A percentile compares a stretch with the other conserved stretches of the same genome.
Conservation (phyloP, 1,140 invertebrate species). For the Goniozus legneri region DNA sequence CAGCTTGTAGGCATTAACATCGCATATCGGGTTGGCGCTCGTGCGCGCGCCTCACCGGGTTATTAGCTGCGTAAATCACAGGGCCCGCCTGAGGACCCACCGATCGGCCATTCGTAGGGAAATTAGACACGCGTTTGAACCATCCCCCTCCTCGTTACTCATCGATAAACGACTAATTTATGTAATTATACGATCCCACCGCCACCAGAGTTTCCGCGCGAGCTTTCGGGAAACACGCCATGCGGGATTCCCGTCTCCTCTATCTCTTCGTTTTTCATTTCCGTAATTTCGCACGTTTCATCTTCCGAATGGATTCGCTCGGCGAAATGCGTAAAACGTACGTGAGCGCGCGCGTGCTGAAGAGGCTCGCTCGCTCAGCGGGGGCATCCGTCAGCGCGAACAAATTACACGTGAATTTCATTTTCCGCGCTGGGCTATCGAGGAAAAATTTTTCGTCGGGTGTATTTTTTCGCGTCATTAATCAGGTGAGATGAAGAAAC, state of each 20-base stretch:
- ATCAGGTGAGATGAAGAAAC: too few species aligned
- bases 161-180: slow-evolving; percentile 31
- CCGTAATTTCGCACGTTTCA: slow-evolving; percentile 13
- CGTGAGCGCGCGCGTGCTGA: slow-evolving; percentile 6
- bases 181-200: slow-evolving; percentile 44
- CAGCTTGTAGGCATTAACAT: slow-evolving; percentile 33
- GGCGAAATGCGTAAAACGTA: slow-evolving; percentile 12
- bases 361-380: slow-evolving; percentile 8
- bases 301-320: slow-evolving; percentile 6
- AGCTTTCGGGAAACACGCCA: too few species aligned
- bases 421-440: too few species aligned
- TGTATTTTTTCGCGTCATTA: too few species aligned
- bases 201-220: too few species aligned
- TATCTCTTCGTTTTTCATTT: too few species aligned
- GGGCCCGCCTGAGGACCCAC: slow-evolving; percentile 27
- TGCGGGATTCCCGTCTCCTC: too few species aligned
- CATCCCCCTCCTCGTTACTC: slow-evolving; percentile 7
- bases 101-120: slow-evolving; percentile 39
- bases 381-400: background rate
- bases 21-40: slow-evolving; percentile 10
- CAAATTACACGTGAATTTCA: too few species aligned
- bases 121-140: slow-evolving; percentile 36
- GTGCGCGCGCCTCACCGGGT: slow-evolving; percentile 12
- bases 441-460: too few species aligned
- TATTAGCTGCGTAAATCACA: slow-evolving; percentile 35